Conservation (phyloP, 2,113 vertebrate species). For the Bungarus multicinctus region DNA sequence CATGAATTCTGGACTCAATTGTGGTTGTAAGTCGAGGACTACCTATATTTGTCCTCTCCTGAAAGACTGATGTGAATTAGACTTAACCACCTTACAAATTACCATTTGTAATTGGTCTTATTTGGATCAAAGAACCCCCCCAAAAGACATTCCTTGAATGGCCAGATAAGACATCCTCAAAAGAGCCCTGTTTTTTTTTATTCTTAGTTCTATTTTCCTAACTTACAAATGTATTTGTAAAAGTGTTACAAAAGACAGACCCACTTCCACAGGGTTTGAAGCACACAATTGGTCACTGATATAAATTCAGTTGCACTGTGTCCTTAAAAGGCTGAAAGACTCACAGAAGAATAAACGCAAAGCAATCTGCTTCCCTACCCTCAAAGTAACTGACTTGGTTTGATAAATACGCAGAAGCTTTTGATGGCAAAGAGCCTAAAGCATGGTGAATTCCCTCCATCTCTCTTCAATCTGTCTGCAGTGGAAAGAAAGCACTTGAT, state of each 20-base stretch:
- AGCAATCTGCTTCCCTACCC: not conserved
- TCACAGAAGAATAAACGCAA: not conserved
- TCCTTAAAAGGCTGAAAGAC: not conserved
- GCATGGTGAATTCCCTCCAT: not conserved
- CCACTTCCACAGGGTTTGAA: not conserved
- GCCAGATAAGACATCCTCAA: not conserved
- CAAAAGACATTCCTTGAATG: not conserved
- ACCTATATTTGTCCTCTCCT: not conserved
- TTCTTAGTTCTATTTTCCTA: not conserved
- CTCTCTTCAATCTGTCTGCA: conserved; percentile 6
- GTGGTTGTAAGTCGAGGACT: not conserved
- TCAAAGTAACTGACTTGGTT: not conserved
- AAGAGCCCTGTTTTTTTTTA: not conserved
- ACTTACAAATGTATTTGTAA: not conserved
- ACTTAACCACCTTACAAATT: not conserved
- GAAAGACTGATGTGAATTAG: not conserved
- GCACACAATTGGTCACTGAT: not conserved
- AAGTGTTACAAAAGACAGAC: not conserved
- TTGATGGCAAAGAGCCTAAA: conserved; percentile 10
- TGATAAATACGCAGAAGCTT: conserved; percentile 6
- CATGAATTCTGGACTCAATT: not conserved
- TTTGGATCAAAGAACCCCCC: not conserved
- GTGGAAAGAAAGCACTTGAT: conserved; percentile 10
- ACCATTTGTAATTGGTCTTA: not conserved
- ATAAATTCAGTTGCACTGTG: not conserved